These are phyloP conservation scores for Microhierax caerulescens DNA, from an alignment of 2,797 vertebrate species.

Conservation along the genomic window DNA sequence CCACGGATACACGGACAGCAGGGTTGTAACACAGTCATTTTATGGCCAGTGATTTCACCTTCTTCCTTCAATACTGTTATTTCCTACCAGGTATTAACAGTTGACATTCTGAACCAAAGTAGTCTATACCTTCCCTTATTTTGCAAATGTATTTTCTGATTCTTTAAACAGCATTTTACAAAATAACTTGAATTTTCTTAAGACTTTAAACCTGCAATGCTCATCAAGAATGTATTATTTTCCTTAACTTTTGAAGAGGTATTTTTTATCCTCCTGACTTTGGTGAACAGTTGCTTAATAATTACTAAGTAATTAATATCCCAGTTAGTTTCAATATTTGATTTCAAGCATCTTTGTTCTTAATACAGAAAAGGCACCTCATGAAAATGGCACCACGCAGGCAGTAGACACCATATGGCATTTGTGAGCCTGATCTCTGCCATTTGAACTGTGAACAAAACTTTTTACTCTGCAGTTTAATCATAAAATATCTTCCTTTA, in stretches of 20 bases:
- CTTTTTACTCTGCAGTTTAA: background rate
- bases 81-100: background rate
- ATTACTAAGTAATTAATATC: background rate
- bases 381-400: background rate
- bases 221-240: background rate
- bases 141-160: background rate
- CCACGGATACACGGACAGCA: background rate
- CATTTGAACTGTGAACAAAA: background rate
- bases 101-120: background rate
- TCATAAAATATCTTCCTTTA: background rate
- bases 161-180: background rate
- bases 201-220: background rate
- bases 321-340: background rate
- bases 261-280: background rate
- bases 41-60: background rate
- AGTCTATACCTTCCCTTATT: background rate
- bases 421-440: background rate
- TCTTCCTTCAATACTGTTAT: background rate
- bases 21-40: background rate
- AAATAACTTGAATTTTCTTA: background rate
- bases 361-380: background rate
- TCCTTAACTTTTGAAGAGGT: background rate
- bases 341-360: background rate
- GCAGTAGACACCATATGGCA: background rate
- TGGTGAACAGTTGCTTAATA: background rate